These are phyloP conservation scores for Athene cunicularia DNA, from an alignment of 2,113 vertebrate genomes.

Conservation along the genomic window DNA sequence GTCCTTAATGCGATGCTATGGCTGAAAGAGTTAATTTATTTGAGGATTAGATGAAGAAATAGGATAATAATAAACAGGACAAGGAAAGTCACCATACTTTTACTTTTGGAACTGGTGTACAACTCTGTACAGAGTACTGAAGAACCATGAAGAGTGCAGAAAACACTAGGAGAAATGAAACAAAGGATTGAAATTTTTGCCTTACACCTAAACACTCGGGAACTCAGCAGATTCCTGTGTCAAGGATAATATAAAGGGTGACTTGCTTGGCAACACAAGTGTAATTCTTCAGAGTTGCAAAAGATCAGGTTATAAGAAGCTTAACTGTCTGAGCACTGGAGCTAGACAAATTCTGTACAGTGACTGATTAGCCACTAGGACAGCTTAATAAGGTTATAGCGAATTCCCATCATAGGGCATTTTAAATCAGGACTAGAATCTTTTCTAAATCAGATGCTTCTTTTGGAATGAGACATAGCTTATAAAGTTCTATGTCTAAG, in stretches of 20 bases:
- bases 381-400: not conserved
- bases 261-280: not conserved
- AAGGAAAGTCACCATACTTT: not conserved
- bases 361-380: not conserved
- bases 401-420: not conserved
- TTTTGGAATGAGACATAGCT: not conserved
- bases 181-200: not conserved
- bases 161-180: not conserved
- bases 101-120: not conserved
- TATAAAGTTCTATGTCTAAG: not conserved
- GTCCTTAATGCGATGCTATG: not conserved
- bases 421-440: not conserved
- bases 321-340: constrained; percentile 14
- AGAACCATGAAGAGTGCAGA: not conserved
- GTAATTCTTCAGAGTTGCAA: not conserved
- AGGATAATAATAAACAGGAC: not conserved
- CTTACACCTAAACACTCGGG: not conserved
- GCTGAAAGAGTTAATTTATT: not conserved
- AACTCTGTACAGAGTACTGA: not conserved
- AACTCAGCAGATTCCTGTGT: not conserved
- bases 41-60: not conserved
- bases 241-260: not conserved
- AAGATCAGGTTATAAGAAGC: constrained; percentile 22
- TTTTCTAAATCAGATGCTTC: not conserved
- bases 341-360: not conserved